phyloP scores from a whole-genome alignment of 1,140 invertebrate species.

The Penaeus vannamei region DNA sequence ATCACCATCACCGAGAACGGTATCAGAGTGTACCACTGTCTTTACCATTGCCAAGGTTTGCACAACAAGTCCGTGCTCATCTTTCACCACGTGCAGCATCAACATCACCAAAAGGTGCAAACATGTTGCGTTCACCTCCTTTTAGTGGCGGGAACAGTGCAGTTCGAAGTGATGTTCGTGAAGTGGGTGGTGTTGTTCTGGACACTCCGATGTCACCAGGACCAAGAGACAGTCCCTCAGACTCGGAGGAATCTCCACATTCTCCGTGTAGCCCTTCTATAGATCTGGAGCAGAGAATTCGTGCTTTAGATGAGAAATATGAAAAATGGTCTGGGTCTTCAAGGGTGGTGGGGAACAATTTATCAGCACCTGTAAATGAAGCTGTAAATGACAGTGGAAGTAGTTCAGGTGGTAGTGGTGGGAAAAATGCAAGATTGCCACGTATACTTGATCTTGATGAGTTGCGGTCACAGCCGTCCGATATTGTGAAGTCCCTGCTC shows the following conservation, averaged over 20 bases:
- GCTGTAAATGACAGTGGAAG: conserved; percentile 52
- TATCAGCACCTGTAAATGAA: conserved; percentile 58
- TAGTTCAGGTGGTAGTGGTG: conserved; percentile 61
- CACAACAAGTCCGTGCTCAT: conserved; percentile 77
- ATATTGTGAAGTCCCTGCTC: conserved; percentile 92
- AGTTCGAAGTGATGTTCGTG: conserved; percentile 31
- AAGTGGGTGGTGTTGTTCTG: conserved; percentile 45
- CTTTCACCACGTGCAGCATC: conserved; percentile 67
- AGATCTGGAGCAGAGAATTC: conserved; percentile 87
- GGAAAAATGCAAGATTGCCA: conserved; percentile 73
- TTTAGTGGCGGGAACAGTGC: conserved; percentile 55
- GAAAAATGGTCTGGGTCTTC: conserved; percentile 83
- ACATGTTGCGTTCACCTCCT: conserved; percentile 58
- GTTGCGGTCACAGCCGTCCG: conserved; percentile 84
- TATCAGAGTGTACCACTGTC: conserved; percentile 77
- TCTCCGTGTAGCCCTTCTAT: conserved; percentile 69
- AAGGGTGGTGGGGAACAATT: conserved; percentile 52
- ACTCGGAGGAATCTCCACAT: conserved; percentile 68
- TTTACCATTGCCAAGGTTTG: conserved; percentile 87
- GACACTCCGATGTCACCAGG: conserved; percentile 66
- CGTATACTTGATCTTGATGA: conserved; percentile 78
- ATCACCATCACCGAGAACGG: conserved; percentile 57
- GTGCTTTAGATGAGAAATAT: conserved; percentile 91
- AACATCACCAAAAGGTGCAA: conserved; percentile 68
- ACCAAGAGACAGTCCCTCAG: conserved; percentile 65